Evolutionary conservation across 2,797 vertebrate genomes (phyloP).

Genomic region (Decapterus maruadsi): DNA sequence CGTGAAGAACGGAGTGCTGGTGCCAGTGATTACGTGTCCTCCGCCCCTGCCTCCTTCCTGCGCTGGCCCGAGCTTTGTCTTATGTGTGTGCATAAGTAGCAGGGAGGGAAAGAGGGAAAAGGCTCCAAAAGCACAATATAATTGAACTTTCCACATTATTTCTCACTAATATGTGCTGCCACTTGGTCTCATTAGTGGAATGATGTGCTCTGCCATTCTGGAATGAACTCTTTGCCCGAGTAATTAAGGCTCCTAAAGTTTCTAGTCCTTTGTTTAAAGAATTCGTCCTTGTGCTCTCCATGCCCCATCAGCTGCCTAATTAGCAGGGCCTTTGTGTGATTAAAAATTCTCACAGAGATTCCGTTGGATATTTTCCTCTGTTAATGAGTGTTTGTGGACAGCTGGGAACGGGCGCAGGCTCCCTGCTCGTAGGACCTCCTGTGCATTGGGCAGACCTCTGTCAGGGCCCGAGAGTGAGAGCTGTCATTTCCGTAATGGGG

Average conservation of each 20-base stretch:
- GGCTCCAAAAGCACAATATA: slow-evolving; percentile 90
- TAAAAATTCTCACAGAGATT: slow-evolving; percentile 99
- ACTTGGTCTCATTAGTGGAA: slow-evolving; percentile 97
- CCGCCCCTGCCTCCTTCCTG: slow-evolving; percentile 80
- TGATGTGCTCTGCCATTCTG: slow-evolving; percentile 99
- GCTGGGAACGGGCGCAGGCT: slow-evolving; percentile 93
- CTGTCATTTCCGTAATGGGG: slow-evolving; percentile 97
- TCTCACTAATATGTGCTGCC: slow-evolving; percentile 91
- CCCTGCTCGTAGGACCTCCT: slow-evolving; percentile 93
- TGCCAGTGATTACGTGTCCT: slow-evolving; percentile 85
- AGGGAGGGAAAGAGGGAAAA: slow-evolving; percentile 80
- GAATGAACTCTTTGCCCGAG: slow-evolving; percentile 99
- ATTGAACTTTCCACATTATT: slow-evolving; percentile 92
- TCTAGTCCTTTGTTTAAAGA: slow-evolving; percentile 99
- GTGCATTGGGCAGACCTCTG: slow-evolving; percentile 96
- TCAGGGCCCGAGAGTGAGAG: slow-evolving; percentile 98
- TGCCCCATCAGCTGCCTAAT: slow-evolving; percentile 99
- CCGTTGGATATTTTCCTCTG: slow-evolving; percentile 98
- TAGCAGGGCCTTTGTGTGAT: slow-evolving; percentile 98
- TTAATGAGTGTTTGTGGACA: slow-evolving; percentile 99
- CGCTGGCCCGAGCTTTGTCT: slow-evolving; percentile 84
- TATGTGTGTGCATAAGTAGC: slow-evolving; percentile 86
- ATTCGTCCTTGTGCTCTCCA: slow-evolving; percentile 99
- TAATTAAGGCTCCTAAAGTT: slow-evolving; percentile 99
- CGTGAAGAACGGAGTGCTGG: slow-evolving; percentile 83